Evolutionary conservation across 2,797 vertebrate species (phyloP), one percentile per base, ranked within the genome.

Genomic region (Catamblyrhynchus diadema): DNA sequence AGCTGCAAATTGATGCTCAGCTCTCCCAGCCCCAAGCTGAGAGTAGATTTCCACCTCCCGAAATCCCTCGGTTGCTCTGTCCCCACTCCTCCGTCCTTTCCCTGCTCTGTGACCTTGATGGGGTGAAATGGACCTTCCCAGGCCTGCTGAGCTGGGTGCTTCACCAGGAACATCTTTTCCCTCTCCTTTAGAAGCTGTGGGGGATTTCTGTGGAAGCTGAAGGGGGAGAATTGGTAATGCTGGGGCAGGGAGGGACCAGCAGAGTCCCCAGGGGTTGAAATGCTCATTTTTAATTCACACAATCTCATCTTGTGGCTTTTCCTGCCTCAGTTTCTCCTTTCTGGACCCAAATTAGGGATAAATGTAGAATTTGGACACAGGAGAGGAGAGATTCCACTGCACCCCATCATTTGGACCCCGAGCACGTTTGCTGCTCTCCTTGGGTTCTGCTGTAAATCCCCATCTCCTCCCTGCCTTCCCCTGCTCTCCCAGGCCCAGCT

Each of bases 21-120:
- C 7, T 50, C 54, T 79, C 66, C 7, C 6, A 71, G 41, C 30
- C 27, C 0, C 0, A 19, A 56, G 27, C 72, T 0, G 1, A 47
- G 50, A 50, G 60, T 7, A 14, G 20, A 61, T 60, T 87, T 65
- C 33, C 21, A 17, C 64, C 71, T 82, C 79, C 82, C 5, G 19
- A 44, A 41, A 59, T 23, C 53, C 66, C 41, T 51, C 62, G 1
- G 59, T 8, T 57, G 22, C 56, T 75, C 78, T 59, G 78, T 20
- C 14, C 16, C 35, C 8, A 16, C 33, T 67, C 14, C 86, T 57
- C 60, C 37, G 30, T 78, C 65, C 37, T 20, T 61, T 42, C n/a
- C 32, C 47, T 45, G 56, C 45, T 91, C 39, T 7, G n/a, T 69
- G 90, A 83, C 88, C 93, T 87, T 77, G 93, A 32, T 48, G 86